Conservation (phyloP, 2,888 invertebrate genomes). For the Himalopsyche anomala region DNA sequence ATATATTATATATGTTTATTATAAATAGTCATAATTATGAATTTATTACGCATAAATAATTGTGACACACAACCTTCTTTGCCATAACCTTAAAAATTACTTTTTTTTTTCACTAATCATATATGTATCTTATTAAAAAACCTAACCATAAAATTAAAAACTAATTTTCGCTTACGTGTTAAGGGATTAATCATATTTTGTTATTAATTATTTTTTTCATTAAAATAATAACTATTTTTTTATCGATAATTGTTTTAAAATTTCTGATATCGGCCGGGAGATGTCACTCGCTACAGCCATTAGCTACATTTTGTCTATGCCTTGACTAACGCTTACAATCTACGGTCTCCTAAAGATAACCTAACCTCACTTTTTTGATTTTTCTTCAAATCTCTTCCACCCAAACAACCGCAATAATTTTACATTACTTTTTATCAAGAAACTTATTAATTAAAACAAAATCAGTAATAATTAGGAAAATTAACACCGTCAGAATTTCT, state of each 20-base stretch:
- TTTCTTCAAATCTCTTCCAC: not conserved
- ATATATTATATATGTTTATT: too few species aligned
- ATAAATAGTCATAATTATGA: conserved; percentile 49
- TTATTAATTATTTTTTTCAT: conserved; percentile 3
- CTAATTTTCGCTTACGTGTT: conserved; percentile 24
- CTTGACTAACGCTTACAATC: conserved; percentile 38
- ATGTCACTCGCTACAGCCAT: conserved; percentile 40
- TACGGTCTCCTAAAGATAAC: conserved; percentile 45
- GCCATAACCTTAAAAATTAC: conserved; percentile 51
- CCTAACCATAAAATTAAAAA: not conserved
- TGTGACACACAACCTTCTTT: conserved; percentile 64
- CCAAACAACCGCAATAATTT: not conserved
- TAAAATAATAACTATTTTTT: conserved; percentile 16
- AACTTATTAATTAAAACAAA: not conserved
- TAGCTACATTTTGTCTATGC: conserved; percentile 50
- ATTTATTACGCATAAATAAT: conserved; percentile 53
- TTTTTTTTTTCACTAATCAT: conserved; percentile 24
- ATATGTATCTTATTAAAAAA: conserved; percentile 24
- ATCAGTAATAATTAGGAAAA: not conserved
- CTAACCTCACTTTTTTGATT: conserved; percentile 40
- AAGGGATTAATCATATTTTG: conserved; percentile 44
- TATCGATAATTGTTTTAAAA: conserved; percentile 50
- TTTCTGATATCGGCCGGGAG: conserved; percentile 46
- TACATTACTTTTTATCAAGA: too few species aligned
- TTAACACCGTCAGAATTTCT: not conserved